phyloP scores from a whole-genome alignment of 2,888 invertebrate species.

The Drosophila ustulata region DNA sequence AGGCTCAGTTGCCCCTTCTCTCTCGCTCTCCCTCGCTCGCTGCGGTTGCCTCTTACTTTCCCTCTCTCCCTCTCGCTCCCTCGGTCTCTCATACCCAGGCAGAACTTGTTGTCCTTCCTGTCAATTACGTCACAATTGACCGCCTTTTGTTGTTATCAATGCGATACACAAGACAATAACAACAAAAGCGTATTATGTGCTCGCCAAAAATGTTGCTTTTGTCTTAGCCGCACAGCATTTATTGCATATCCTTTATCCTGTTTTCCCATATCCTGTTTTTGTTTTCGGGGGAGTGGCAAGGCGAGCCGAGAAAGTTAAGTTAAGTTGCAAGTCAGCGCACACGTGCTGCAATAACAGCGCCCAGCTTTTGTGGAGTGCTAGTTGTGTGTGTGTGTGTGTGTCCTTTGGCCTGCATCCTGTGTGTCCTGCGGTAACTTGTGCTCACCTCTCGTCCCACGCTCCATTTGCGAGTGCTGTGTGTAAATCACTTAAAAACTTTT shows the following conservation, averaged over 20 bases:
- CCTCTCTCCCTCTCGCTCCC: not conserved
- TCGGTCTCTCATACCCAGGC: not conserved
- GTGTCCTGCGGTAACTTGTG: not conserved
- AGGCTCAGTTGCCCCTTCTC: not conserved
- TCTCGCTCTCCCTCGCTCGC: not conserved
- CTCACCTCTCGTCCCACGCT: constrained; percentile 9
- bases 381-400: too few relatives aligned
- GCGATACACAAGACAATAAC: not conserved
- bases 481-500: constrained; percentile 78
- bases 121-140: constrained; percentile 27
- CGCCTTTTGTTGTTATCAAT: constrained; percentile 25
- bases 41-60: not conserved
- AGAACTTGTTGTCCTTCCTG: constrained; percentile 26
- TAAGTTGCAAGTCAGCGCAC: constrained; percentile 55
- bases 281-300: constrained; percentile 53
- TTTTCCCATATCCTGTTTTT: constrained; percentile 18
- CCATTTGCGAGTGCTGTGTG: constrained; percentile 65
- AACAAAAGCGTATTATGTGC: constrained; percentile 25
- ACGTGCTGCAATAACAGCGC: not conserved
- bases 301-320: constrained; percentile 45
- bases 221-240: not conserved
- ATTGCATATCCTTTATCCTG: constrained; percentile 39
- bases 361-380: not conserved
- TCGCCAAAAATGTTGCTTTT: constrained; percentile 6
- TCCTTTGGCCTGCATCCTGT: not conserved